Base-by-base conservation (phyloP, 2,888 invertebrate genomes). In the Chesias legatella region DNA sequence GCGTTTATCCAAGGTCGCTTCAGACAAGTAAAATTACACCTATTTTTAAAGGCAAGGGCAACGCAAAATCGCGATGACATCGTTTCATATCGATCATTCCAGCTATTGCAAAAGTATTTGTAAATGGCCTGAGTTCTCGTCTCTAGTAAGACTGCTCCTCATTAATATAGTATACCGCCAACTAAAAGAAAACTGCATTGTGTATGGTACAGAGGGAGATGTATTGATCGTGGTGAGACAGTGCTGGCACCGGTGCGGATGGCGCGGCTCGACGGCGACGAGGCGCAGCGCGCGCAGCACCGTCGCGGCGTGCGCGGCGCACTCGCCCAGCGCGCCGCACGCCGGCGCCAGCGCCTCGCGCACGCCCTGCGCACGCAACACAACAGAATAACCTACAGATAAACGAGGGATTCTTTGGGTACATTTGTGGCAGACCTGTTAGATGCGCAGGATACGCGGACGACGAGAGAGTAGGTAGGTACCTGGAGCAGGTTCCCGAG, bases 391-490 rank as follows among this genome's bases (percentile, higher is more conserved):
- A 20, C 20, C 20, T 6, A 20, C 4, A 6, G 4, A 5, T 20
- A 20, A 5, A 6, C 4, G 6, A 20, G 20, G 20, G 6, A 6
- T 20, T 5, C 6, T 20, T 20, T 5, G 4, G 20, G 20, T 5
- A 3, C 4, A 20, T 3, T 20, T 20, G 6, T 20, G 6, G 20
- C 6, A 6, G 20, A 3, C 4, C 4, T 20, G 6, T 6, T 6
- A 20, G 3, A 5, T 5, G 88, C 66, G 91, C 92, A 11, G 91
- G 85, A 17, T 91, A 25, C 1, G 92, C 93, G 1, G 91, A 90
- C 11, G 89, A 78, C 22, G 91, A 6, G 6, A 5, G 6, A 20
- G 20, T 20, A 73, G 62, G 92, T 92, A 53, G 90, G 91, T 6
- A 90, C 54, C 39, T 41, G 41, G 24, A 48, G 36, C 29, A 50